Evolutionary conservation across 2,797 vertebrate species (phyloP).

Genomic region (Podargus strigoides): DNA sequence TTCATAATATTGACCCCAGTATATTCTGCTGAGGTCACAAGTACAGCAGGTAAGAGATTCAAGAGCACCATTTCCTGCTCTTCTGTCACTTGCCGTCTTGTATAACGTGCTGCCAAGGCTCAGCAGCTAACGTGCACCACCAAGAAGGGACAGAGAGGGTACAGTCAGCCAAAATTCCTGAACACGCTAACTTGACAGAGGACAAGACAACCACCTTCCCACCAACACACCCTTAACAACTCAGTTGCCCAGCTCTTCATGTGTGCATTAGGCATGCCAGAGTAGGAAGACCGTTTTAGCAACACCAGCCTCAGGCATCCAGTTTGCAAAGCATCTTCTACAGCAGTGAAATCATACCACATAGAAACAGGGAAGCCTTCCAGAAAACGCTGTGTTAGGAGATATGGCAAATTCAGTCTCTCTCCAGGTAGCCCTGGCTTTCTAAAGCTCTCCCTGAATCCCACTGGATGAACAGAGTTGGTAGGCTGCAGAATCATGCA

Average conservation of each 20-base stretch:
- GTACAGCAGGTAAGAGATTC: not conserved
- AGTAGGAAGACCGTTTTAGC: not conserved
- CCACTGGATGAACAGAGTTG: not conserved
- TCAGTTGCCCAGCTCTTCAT: not conserved
- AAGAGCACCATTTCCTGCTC: not conserved
- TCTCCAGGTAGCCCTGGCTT: not conserved
- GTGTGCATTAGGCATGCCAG: rapidly evolving
- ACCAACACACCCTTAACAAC: not conserved
- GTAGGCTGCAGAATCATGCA: not conserved
- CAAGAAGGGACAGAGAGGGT: not conserved
- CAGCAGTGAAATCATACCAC: not conserved
- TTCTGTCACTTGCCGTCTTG: not conserved
- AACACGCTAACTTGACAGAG: not conserved
- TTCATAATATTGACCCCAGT: not conserved
- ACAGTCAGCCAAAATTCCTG: not conserved
- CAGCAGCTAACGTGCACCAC: not conserved
- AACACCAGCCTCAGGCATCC: not conserved
- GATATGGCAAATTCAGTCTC: rapidly evolving
- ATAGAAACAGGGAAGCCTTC: not conserved
- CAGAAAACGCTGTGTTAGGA: not conserved
- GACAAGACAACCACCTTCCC: not conserved
- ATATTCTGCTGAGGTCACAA: not conserved
- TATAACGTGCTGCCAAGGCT: not conserved
- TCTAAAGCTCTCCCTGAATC: not conserved
- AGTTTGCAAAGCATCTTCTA: not conserved